These are phyloP conservation scores for Sylvilagus bachmani DNA, from an alignment of 2,113 vertebrate genomes.

Conservation along the genomic window DNA sequence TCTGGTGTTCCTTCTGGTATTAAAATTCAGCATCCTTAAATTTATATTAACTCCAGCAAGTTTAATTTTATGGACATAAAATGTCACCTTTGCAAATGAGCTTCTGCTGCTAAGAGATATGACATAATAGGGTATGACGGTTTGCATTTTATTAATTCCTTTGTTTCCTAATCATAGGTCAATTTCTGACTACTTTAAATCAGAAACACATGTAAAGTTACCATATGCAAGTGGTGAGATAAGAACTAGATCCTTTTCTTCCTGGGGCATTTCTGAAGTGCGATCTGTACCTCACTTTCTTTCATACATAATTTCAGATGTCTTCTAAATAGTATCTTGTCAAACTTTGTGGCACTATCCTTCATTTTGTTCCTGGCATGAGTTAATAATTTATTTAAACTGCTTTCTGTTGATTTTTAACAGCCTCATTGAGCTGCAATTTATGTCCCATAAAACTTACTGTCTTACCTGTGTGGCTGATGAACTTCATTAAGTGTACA, in stretches of 20 bases:
- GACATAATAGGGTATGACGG: neutral
- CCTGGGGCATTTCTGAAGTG: neutral
- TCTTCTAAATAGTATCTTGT: neutral
- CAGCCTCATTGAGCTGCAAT: neutral
- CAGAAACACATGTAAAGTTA: slow-evolving; percentile 30
- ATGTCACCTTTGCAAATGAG: neutral
- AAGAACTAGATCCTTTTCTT: slow-evolving; percentile 14
- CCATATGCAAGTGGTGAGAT: neutral
- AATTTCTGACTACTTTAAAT: slow-evolving; percentile 29
- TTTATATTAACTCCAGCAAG: neutral
- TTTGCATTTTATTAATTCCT: neutral
- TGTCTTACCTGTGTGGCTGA: neutral
- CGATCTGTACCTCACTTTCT: neutral
- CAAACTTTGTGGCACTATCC: neutral
- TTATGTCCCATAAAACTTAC: neutral
- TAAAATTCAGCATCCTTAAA: slow-evolving; percentile 22
- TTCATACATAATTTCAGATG: neutral
- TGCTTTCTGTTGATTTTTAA: slow-evolving; percentile 19
- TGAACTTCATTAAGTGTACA: neutral
- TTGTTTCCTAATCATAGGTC: neutral
- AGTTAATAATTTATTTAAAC: slow-evolving; percentile 8
- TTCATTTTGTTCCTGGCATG: slow-evolving; percentile 3
- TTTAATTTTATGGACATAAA: slow-evolving; percentile 7
- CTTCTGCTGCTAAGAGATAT: neutral
- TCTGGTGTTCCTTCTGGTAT: neutral